Conservation (phyloP, 2,113 vertebrate genomes). For the Chaenocephalus aceratus region DNA sequence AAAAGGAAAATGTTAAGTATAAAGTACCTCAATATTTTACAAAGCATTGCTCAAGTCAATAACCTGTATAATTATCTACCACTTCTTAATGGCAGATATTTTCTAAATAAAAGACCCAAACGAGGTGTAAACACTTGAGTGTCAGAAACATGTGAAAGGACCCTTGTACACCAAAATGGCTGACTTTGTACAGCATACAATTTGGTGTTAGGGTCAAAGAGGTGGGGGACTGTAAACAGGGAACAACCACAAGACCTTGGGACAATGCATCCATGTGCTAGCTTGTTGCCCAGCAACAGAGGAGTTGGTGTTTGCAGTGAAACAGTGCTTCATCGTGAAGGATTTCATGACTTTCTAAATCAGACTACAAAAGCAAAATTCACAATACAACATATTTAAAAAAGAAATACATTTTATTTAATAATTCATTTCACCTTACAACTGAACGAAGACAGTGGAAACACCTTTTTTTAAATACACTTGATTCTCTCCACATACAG, state of each 20-base stretch:
- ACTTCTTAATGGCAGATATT: neutral
- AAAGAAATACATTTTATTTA: conserved; percentile 52
- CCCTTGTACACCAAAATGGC: neutral
- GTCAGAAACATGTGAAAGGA: conserved; percentile 12
- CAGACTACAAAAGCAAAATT: conserved; percentile 14
- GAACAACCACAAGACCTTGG: conserved; percentile 20
- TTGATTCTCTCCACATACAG: conserved; percentile 4
- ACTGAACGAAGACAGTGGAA: conserved; percentile 6
- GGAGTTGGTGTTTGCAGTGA: neutral
- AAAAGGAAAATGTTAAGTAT: neutral
- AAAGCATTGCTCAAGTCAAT: too few relatives aligned
- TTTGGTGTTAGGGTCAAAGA: conserved; percentile 26
- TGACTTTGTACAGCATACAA: neutral
- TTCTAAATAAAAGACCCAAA: conserved; percentile 14
- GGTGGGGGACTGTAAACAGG: conserved; percentile 4
- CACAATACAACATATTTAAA: conserved; percentile 18
- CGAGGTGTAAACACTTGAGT: conserved; percentile 3
- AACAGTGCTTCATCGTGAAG: neutral
- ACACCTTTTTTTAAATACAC: conserved; percentile 4
- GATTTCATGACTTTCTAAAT: conserved; percentile 11
- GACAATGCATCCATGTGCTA: conserved; percentile 40
- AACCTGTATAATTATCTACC: neutral
- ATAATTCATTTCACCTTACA: conserved; percentile 26
- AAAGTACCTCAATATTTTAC: too few relatives aligned
- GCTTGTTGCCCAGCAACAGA: conserved; percentile 52